These are phyloP conservation scores for Dipus sagitta DNA, from an alignment of 2,797 vertebrate species.

Conservation along the genomic window DNA sequence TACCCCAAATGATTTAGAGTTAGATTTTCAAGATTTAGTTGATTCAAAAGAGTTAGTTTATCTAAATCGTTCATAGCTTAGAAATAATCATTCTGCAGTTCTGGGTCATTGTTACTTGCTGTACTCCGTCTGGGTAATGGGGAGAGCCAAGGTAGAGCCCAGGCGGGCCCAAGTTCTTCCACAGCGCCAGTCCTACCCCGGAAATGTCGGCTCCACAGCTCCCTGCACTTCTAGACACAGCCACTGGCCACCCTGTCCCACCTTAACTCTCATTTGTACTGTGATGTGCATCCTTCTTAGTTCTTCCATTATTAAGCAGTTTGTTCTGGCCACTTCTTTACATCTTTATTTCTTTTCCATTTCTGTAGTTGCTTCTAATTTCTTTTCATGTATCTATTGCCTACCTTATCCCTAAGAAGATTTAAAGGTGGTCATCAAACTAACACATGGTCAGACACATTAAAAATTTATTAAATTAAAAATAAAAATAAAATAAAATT, in stretches of 20 bases:
- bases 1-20: not conserved
- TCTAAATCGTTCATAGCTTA: not conserved
- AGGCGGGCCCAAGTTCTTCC: not conserved
- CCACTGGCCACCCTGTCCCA: fast-evolving
- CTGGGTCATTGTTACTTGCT: not conserved
- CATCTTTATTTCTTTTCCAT: not conserved
- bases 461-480: too few relatives aligned
- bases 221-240: not conserved
- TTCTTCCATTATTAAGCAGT: not conserved
- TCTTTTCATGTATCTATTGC: slow-evolving; percentile 12
- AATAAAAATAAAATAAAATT: too few relatives aligned
- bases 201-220: not conserved
- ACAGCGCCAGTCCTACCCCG: not conserved
- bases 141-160: not conserved
- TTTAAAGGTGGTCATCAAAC: not conserved
- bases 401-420: not conserved
- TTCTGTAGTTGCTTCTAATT: not conserved
- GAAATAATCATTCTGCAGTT: not conserved
- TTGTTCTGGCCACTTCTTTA: not conserved
- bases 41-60: not conserved
- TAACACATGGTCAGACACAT: not conserved
- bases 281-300: fast-evolving
- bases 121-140: not conserved
- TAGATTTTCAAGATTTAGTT: not conserved
- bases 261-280: not conserved